phyloP scores from a whole-genome alignment of 2,888 invertebrate genomes.

The Ischnus inquisitorius region DNA sequence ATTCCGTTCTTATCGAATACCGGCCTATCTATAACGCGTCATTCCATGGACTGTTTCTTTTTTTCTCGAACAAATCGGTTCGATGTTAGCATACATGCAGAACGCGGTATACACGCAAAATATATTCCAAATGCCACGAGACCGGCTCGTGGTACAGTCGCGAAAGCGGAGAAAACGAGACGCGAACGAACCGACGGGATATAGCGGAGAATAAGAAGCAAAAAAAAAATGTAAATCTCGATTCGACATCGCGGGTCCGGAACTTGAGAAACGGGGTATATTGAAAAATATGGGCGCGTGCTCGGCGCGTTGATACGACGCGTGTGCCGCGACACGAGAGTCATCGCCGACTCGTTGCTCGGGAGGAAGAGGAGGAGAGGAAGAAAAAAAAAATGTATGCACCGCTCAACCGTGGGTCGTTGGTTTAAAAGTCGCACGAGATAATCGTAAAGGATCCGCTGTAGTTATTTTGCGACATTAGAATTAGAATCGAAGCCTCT shows the following conservation, averaged over 20 bases:
- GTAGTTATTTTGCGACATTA: slow-evolving; percentile 73
- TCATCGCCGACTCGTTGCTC: slow-evolving; percentile 54
- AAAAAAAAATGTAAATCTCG: slow-evolving; percentile 66
- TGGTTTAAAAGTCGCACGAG: slow-evolving; percentile 48
- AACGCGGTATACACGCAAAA: slow-evolving; percentile 40
- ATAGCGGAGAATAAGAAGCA: background rate
- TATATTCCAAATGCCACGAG: slow-evolving; percentile 66
- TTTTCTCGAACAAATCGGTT: background rate
- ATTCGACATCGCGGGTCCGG: slow-evolving; percentile 46
- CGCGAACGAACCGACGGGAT: background rate
- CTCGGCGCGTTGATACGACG: slow-evolving; percentile 46
- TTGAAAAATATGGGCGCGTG: slow-evolving; percentile 70
- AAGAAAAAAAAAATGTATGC: slow-evolving; percentile 66
- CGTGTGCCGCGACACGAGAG: slow-evolving; percentile 29
- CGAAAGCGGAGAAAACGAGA: background rate
- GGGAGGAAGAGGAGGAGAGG: slow-evolving; percentile 30
- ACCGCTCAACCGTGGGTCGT: slow-evolving; percentile 51
- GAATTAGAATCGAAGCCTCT: slow-evolving; percentile 80
- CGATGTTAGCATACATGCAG: background rate
- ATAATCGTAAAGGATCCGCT: slow-evolving; percentile 52
- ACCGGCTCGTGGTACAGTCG: slow-evolving; percentile 57
- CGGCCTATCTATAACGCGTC: background rate
- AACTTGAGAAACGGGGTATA: slow-evolving; percentile 53
- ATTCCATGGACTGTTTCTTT: background rate
- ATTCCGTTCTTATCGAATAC: background rate